Conservation (phyloP, 1,140 invertebrate genomes). For the Coptotermes formosanus region DNA sequence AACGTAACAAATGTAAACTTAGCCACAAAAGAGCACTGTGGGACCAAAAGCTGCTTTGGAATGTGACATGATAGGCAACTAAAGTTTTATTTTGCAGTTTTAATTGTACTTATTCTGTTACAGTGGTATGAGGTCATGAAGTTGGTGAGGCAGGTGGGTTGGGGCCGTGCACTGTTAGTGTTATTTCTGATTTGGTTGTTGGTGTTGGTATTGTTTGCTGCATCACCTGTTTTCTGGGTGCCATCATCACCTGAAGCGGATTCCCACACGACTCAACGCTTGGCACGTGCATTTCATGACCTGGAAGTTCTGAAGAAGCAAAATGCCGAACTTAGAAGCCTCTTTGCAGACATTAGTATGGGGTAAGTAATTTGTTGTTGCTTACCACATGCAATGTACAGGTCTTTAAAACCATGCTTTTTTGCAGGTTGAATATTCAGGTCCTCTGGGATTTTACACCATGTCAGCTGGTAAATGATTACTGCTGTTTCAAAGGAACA, state of each 20-base stretch:
- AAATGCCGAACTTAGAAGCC: slow-evolving; percentile 58
- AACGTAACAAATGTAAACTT: too few species aligned
- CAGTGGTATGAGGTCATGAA: slow-evolving; percentile 21
- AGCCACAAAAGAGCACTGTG: too few species aligned
- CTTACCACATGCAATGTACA: background rate
- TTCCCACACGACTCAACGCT: slow-evolving; percentile 52
- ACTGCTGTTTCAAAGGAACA: too few species aligned
- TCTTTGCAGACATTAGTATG: slow-evolving; percentile 51
- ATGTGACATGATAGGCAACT: too few species aligned
- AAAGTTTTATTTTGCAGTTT: too few species aligned
- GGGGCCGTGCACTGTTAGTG: slow-evolving; percentile 50
- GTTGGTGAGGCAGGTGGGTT: slow-evolving; percentile 34
- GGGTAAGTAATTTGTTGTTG: slow-evolving; percentile 46
- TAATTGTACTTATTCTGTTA: too few species aligned
- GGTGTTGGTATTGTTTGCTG: slow-evolving; percentile 54
- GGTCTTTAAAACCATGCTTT: too few species aligned
- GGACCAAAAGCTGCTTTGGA: too few species aligned
- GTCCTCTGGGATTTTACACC: too few species aligned
- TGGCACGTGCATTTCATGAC: slow-evolving; percentile 59
- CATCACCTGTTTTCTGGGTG: slow-evolving; percentile 51
- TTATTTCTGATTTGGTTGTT: slow-evolving; percentile 56
- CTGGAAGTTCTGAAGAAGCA: slow-evolving; percentile 61
- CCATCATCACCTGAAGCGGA: slow-evolving; percentile 41
- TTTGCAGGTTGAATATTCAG: too few species aligned
- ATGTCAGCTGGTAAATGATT: too few species aligned